Evolutionary conservation across 2,797 vertebrate species (phyloP).

Genomic region (Arrhamphus sclerolepis): DNA sequence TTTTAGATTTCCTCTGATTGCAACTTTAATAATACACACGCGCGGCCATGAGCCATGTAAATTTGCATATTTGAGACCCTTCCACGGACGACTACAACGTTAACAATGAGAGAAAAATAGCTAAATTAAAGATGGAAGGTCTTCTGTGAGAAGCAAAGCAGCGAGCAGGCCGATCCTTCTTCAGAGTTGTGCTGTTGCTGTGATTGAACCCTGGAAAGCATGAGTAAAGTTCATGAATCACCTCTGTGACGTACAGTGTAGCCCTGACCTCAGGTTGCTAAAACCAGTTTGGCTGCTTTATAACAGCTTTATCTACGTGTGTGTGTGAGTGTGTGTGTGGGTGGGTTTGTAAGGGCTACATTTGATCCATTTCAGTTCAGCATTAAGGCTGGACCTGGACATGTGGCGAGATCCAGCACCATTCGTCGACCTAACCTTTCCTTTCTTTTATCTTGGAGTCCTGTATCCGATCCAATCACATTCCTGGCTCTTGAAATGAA

Average conservation of each 20-base stretch:
- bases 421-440: constrained; percentile 30
- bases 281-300: constrained; percentile 58
- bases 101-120: constrained; percentile 15
- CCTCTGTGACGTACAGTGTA: constrained; percentile 33
- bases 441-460: not conserved
- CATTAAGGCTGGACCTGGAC: no score
- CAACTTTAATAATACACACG: constrained; percentile 1
- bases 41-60: not conserved
- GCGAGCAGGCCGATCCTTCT: not conserved
- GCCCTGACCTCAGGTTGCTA: constrained; percentile 39
- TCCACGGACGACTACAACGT: not conserved
- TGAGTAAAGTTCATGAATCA: constrained; percentile 36
- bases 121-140: constrained; percentile 2
- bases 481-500: constrained; percentile 18
- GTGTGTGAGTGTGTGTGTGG: constrained; percentile 1
- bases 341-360: constrained; percentile 12
- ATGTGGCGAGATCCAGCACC: constrained; percentile 36
- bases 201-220: constrained; percentile 25
- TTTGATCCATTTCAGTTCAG: no score
- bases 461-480: constrained; percentile 2
- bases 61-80: constrained; percentile 9
- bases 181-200: constrained; percentile 18
- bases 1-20: constrained; percentile 33
- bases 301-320: constrained; percentile 20
- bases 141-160: constrained; percentile 8